phyloP scores from a whole-genome alignment of 2,797 vertebrate genomes.

The Rhyacichthys aspro region DNA sequence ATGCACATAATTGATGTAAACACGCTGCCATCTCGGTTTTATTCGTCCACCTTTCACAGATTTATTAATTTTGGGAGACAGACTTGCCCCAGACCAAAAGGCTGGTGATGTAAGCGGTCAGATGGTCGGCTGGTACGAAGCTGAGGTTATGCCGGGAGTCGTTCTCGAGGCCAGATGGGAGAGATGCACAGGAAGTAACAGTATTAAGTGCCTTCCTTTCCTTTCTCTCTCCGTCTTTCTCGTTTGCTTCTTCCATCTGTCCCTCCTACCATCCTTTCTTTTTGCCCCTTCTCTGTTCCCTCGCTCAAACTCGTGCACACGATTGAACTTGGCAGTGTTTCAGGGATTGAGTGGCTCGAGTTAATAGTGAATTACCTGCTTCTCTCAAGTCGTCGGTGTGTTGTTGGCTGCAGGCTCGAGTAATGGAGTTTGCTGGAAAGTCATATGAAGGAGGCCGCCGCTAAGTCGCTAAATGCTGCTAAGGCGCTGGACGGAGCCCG shows the following conservation, averaged over 20 bases:
- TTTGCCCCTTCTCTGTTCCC: slow-evolving; percentile 38
- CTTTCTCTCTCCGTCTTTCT: slow-evolving; percentile 9
- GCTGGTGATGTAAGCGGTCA: slow-evolving; percentile 35
- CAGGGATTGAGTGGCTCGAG: slow-evolving; percentile 62
- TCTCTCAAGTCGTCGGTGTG: slow-evolving; percentile 41
- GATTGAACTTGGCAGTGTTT: slow-evolving; percentile 68
- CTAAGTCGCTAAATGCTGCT: slow-evolving; percentile 60
- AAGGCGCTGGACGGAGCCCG: slow-evolving; percentile 37
- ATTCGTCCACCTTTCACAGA: no score
- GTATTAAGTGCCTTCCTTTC: slow-evolving; percentile 36
- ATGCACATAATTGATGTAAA: no score
- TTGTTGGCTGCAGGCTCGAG: slow-evolving; percentile 32
- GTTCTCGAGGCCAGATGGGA: slow-evolving; percentile 51
- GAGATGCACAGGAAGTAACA: slow-evolving; percentile 43
- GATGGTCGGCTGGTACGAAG: slow-evolving; percentile 41
- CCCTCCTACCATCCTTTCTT: slow-evolving; percentile 25
- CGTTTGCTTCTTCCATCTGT: slow-evolving; percentile 50
- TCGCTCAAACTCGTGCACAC: slow-evolving; percentile 42
- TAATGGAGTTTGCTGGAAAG: slow-evolving; percentile 67
- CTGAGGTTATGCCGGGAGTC: slow-evolving; percentile 33
- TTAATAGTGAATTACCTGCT: slow-evolving; percentile 73
- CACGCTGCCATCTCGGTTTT: no score
- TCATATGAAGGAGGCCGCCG: slow-evolving; percentile 64
- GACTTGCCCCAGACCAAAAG: neutral
- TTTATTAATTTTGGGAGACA: neutral